phyloP scores from a whole-genome alignment of 2,888 invertebrate species.

The Digitonthophagus gazella region DNA sequence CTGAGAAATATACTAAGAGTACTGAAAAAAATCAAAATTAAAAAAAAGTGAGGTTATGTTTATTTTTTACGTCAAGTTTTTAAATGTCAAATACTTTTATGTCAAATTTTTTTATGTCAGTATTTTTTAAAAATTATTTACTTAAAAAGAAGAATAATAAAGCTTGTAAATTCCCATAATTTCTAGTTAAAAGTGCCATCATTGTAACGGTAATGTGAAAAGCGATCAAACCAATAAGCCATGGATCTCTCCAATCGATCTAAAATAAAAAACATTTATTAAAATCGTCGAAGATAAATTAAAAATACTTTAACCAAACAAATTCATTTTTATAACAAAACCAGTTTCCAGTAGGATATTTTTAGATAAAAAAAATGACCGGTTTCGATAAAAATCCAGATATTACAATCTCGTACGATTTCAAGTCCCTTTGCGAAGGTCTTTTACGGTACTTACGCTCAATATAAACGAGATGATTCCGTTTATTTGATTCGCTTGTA shows the following conservation, averaged over 20 bases:
- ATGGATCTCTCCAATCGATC: conserved; percentile 90
- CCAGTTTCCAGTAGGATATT: conserved; percentile 1
- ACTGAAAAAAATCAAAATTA: conserved; percentile 60
- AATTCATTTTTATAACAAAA: not conserved
- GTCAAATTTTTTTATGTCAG: conserved; percentile 17
- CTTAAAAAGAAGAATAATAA: conserved; percentile 75
- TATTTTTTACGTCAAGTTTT: too few species aligned
- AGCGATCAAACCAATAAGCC: conserved; percentile 73
- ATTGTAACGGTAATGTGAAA: conserved; percentile 77
- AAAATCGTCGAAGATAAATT: too few species aligned
- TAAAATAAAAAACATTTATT: conserved; percentile 44
- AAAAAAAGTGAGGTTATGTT: not conserved
- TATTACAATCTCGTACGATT: not conserved
- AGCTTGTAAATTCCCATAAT: conserved; percentile 84
- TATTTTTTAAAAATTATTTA: conserved; percentile 57
- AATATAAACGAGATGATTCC: conserved; percentile 75
- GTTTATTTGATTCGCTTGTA: conserved; percentile 71
- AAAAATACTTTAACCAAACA: not conserved
- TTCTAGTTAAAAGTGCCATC: conserved; percentile 76
- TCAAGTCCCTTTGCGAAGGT: not conserved
- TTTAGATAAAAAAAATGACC: conserved; percentile 17
- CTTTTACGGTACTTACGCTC: conserved; percentile 65
- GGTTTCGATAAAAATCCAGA: conserved; percentile 7
- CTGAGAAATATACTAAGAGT: conserved; percentile 83
- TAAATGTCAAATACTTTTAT: too few species aligned